Percentiles rank a stretch among this genome's conserved stretches.
phyloP scores from a whole-genome alignment of 2,888 invertebrate species.

The Dilophus febrilis region DNA sequence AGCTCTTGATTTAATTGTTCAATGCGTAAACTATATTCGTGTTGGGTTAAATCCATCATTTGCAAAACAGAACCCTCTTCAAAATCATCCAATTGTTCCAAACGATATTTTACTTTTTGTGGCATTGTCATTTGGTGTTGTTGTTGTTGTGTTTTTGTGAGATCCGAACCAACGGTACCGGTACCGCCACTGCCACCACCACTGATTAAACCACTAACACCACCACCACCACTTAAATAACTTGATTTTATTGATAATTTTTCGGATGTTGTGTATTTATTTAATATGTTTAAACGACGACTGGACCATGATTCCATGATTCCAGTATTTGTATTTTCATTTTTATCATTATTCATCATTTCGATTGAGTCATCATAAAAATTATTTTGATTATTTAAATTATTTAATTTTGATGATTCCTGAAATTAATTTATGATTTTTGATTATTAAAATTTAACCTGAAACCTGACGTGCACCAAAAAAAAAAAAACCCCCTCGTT shows the following conservation, averaged over 20 bases:
- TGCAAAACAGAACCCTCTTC: conserved; percentile 78
- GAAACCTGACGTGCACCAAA: background rate
- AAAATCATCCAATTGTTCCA: conserved; percentile 89
- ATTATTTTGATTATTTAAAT: background rate
- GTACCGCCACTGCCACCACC: too few relatives aligned
- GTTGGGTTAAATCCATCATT: conserved; percentile 78
- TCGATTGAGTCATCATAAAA: background rate
- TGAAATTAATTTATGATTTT: too few relatives aligned
- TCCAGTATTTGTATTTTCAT: background rate
- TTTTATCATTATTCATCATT: background rate
- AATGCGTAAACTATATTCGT: conserved; percentile 77
- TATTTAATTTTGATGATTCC: too few relatives aligned
- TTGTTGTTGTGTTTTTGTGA: conserved; percentile 68
- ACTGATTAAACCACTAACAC: too few relatives aligned
- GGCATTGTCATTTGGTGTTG: too few relatives aligned
- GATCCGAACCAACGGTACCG: too few relatives aligned
- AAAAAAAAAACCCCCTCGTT: too few relatives aligned
- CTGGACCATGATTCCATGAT: conserved; percentile 57
- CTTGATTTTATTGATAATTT: conserved; percentile 82
- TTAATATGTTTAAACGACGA: conserved; percentile 60
- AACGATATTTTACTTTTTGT: conserved; percentile 74
- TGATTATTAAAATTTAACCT: too few relatives aligned
- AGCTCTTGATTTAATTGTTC: conserved; percentile 84
- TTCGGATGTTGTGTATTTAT: conserved; percentile 84
- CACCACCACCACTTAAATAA: conserved; percentile 62